Evolutionary conservation across 2,888 invertebrate genomes (phyloP).

Genomic region (Eupithecia centaureata): DNA sequence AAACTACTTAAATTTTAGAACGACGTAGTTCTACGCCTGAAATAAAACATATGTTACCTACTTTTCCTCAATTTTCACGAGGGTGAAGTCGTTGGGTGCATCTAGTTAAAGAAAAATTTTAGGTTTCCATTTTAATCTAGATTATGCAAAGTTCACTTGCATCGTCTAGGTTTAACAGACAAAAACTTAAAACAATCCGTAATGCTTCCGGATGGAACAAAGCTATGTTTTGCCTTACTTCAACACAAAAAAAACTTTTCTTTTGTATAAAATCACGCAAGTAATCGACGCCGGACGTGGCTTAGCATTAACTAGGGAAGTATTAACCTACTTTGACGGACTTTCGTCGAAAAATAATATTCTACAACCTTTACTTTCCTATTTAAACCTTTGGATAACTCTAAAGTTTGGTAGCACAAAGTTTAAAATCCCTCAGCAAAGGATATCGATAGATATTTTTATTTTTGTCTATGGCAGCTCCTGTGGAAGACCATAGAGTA

Average conservation of each 20-base stretch:
- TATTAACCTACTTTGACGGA: conserved; percentile 50
- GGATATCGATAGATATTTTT: conserved; percentile 18
- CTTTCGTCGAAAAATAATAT: conserved; percentile 51
- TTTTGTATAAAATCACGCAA: conserved; percentile 57
- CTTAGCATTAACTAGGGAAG: conserved; percentile 46
- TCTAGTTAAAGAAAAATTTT: not conserved
- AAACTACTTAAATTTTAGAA: no score
- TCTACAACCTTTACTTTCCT: not conserved
- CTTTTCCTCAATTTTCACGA: no score
- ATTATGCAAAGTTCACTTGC: conserved; percentile 35
- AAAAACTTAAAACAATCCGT: conserved; percentile 11
- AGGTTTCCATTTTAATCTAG: not conserved
- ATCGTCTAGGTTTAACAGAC: no score
- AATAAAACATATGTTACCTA: no score
- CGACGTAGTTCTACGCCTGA: no score
- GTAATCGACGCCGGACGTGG: conserved; percentile 78
- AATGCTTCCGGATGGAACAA: conserved; percentile 71
- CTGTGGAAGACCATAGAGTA: conserved; percentile 40
- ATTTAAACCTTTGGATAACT: not conserved
- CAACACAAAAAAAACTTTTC: conserved; percentile 48
- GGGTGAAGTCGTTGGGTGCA: no score
- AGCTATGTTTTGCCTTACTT: conserved; percentile 67
- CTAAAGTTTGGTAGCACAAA: not conserved
- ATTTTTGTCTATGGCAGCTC: conserved; percentile 26
- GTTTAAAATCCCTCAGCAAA: conserved; percentile 26